These are phyloP conservation scores for Oxyura jamaicensis DNA, from an alignment of 2,113 vertebrate species.

Conservation along the genomic window DNA sequence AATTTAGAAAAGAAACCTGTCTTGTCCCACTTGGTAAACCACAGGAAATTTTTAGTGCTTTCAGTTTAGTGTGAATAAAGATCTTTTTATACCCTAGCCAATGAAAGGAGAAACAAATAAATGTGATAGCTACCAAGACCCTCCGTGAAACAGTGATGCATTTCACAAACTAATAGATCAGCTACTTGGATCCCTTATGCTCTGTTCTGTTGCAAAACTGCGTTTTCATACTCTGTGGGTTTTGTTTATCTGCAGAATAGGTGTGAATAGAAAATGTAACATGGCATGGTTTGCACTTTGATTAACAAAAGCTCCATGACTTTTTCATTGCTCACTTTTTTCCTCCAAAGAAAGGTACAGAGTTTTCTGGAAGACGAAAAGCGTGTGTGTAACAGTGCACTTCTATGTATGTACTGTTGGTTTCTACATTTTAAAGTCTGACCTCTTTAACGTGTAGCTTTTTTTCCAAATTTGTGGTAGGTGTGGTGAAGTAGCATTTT, in stretches of 20 bases:
- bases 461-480: neutral
- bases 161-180: neutral
- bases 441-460: neutral
- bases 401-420: neutral
- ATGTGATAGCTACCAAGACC: neutral
- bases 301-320: neutral
- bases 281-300: neutral
- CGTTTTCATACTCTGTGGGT: neutral
- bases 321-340: neutral
- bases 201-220: neutral
- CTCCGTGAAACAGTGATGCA: neutral
- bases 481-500: neutral
- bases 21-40: neutral
- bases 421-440: neutral
- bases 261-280: neutral
- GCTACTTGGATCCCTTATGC: neutral
- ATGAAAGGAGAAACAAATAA: neutral
- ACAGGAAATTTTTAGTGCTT: neutral
- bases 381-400: neutral
- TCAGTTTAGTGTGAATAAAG: neutral
- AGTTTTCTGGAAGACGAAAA: neutral
- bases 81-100: neutral
- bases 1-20: neutral
- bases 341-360: neutral
- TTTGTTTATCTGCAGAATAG: neutral